Evolutionary conservation across 1,140 invertebrate genomes (phyloP).

Genomic region (Drosophila novamexicana): DNA sequence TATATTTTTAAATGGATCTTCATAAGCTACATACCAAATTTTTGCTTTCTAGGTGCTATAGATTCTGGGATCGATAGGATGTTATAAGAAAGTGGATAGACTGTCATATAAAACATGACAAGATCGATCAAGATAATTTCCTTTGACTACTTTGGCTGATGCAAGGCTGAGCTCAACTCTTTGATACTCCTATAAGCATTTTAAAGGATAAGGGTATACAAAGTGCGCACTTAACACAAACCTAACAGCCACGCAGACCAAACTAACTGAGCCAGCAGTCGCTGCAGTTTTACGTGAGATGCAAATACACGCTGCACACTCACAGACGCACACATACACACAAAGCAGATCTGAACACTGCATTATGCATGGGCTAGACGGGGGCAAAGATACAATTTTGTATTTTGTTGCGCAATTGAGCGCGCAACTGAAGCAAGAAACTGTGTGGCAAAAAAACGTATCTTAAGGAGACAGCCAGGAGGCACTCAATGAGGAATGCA

Average conservation of each 20-base stretch:
- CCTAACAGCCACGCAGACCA: slow-evolving; percentile 42
- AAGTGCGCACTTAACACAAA: slow-evolving; percentile 29
- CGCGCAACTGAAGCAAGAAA: slow-evolving; percentile 73
- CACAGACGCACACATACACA: not conserved
- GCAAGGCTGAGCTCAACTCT: too few species aligned
- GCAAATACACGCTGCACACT: slow-evolving; percentile 16
- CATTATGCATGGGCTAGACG: slow-evolving; percentile 63
- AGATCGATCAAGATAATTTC: too few species aligned
- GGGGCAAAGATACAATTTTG: slow-evolving; percentile 54
- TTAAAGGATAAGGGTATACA: not conserved
- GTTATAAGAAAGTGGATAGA: not conserved
- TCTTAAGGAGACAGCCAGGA: slow-evolving; percentile 32
- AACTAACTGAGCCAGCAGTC: slow-evolving; percentile 41
- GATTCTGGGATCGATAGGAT: not conserved
- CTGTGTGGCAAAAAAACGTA: slow-evolving; percentile 32
- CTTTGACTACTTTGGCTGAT: too few species aligned
- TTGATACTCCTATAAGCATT: too few species aligned
- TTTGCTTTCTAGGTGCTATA: not conserved
- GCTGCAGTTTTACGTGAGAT: slow-evolving; percentile 39
- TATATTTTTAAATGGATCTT: not conserved
- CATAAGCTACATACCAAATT: not conserved
- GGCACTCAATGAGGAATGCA: slow-evolving; percentile 66
- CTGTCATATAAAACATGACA: not conserved
- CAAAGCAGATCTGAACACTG: slow-evolving; percentile 42
- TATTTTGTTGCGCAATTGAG: slow-evolving; percentile 80